Evolutionary conservation across 2,888 invertebrate genomes (phyloP).

Genomic region (Aplocera efformata): DNA sequence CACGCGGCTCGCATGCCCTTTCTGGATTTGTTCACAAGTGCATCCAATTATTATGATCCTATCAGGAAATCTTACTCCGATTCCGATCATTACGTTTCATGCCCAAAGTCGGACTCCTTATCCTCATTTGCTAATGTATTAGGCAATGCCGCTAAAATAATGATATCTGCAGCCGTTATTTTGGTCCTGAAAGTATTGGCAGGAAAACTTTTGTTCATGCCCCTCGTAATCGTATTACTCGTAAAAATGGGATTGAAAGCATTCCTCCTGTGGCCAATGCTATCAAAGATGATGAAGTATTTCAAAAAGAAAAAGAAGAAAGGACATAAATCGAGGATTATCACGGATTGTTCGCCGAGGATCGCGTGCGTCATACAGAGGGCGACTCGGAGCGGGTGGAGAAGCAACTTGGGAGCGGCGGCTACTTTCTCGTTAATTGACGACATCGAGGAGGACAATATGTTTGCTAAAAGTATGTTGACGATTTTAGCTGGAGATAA

Average conservation of each 20-base stretch:
- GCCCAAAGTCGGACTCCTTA: slow-evolving; percentile 60
- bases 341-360: slow-evolving; percentile 64
- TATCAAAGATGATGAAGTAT: slow-evolving; percentile 67
- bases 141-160: slow-evolving; percentile 70
- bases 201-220: slow-evolving; percentile 65
- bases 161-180: slow-evolving; percentile 67
- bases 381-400: slow-evolving; percentile 52
- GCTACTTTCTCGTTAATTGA: slow-evolving; percentile 66
- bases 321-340: slow-evolving; percentile 55
- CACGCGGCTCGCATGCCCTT: slow-evolving; percentile 52
- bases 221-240: slow-evolving; percentile 56
- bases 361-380: slow-evolving; percentile 65
- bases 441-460: slow-evolving; percentile 61
- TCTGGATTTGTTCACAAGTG: slow-evolving; percentile 62
- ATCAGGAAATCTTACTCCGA: slow-evolving; percentile 63
- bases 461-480: slow-evolving; percentile 62
- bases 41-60: slow-evolving; percentile 60
- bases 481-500: slow-evolving; percentile 66
- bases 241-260: slow-evolving; percentile 69
- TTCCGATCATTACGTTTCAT: slow-evolving; percentile 51
- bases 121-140: slow-evolving; percentile 65
- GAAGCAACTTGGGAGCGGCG: slow-evolving; percentile 63
- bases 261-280: slow-evolving; percentile 68
- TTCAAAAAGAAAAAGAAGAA: slow-evolving; percentile 70
- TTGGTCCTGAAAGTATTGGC: slow-evolving; percentile 61